Conservation (phyloP, 2,888 invertebrate genomes). For the Alviniconcha strummeri region DNA sequence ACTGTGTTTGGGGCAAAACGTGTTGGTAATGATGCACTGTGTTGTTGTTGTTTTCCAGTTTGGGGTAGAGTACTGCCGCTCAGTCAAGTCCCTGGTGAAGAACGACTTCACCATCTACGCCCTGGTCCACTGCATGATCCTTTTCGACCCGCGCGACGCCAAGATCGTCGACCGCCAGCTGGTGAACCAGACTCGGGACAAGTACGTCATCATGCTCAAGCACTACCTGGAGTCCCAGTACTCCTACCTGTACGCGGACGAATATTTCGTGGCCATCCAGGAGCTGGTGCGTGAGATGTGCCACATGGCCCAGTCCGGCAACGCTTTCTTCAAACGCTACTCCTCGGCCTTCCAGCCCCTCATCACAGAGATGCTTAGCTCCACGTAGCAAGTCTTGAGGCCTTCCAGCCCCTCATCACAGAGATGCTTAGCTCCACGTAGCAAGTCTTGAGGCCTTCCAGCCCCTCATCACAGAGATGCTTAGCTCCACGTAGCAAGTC, state of each 20-base stretch:
- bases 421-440: background rate
- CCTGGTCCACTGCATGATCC: slow-evolving; percentile 35
- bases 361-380: slow-evolving; percentile 30
- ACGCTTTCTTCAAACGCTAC: slow-evolving; percentile 30
- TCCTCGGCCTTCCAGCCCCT: slow-evolving; percentile 31
- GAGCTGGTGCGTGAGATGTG: slow-evolving; percentile 28
- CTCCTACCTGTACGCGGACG: slow-evolving; percentile 31
- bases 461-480: background rate
- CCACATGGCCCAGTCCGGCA: slow-evolving; percentile 31
- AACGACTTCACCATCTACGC: slow-evolving; percentile 33
- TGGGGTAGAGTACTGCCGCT: slow-evolving; percentile 33
- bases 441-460: background rate
- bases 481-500: no score
- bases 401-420: background rate
- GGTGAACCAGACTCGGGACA: slow-evolving; percentile 33
- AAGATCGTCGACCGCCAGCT: slow-evolving; percentile 31
- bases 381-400: background rate
- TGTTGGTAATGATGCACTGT: no score
- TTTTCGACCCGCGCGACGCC: slow-evolving; percentile 35
- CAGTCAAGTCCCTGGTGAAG: slow-evolving; percentile 33
- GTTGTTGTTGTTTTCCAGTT: background rate
- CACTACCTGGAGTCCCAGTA: slow-evolving; percentile 34
- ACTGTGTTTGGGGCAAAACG: no score
- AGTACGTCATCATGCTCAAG: slow-evolving; percentile 34
- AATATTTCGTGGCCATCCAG: slow-evolving; percentile 35